phyloP scores from a whole-genome alignment of 2,888 invertebrate genomes.

The Sinodicranocentrus sp. region DNA sequence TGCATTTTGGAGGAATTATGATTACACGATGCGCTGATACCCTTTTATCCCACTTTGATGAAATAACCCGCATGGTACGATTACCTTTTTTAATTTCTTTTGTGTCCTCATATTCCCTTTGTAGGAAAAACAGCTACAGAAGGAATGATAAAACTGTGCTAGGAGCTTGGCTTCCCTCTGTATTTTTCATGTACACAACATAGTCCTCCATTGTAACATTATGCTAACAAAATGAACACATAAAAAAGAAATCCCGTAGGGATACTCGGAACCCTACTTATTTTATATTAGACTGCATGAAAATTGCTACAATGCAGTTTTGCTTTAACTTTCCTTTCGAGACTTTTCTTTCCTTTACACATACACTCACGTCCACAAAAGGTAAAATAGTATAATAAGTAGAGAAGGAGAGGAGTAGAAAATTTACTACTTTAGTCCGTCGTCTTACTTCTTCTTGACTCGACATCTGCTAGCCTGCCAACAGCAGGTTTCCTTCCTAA shows the following conservation, averaged over 20 bases:
- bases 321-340: neutral
- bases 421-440: slow-evolving; percentile 31
- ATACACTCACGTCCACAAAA: too few species aligned
- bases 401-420: neutral
- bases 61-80: too few species aligned
- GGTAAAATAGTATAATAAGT: slow-evolving; percentile 23
- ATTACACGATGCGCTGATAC: too few species aligned
- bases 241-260: slow-evolving; percentile 4
- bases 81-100: too few species aligned
- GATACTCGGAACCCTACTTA: neutral
- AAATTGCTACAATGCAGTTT: slow-evolving; percentile 6
- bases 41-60: too few species aligned
- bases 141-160: too few species aligned
- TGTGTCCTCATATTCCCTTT: too few species aligned
- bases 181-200: too few species aligned
- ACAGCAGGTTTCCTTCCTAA: slow-evolving; percentile 40
- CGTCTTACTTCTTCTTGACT: slow-evolving; percentile 12
- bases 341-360: neutral
- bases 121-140: too few species aligned
- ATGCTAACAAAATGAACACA: slow-evolving; percentile 10
- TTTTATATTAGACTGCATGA: neutral
- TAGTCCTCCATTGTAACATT: neutral
- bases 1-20: too few species aligned
- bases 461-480: slow-evolving; percentile 55
- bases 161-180: too few species aligned